These are phyloP conservation scores for Urophycis tenuis DNA, from an alignment of 2,797 vertebrate genomes.

Conservation along the genomic window DNA sequence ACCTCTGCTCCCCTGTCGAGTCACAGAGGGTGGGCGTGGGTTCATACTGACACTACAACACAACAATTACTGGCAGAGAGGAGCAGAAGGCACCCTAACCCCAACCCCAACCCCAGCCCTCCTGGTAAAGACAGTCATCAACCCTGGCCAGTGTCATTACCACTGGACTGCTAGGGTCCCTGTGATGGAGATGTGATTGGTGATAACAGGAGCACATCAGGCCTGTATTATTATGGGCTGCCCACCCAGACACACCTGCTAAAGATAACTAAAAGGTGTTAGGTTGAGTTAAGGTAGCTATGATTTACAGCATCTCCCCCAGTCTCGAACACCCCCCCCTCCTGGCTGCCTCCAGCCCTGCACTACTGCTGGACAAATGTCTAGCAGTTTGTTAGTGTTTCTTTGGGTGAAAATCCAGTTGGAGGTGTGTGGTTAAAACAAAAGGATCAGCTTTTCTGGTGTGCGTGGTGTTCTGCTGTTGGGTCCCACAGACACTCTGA, in stretches of 20 bases:
- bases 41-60: slow-evolving; percentile 1
- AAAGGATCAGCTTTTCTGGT: too few species aligned
- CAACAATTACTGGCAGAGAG: neutral
- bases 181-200: neutral
- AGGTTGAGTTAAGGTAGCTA: neutral
- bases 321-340: neutral
- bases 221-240: neutral
- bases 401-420: neutral
- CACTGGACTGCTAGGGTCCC: neutral
- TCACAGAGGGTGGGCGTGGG: neutral
- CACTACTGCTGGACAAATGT: neutral
- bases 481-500: neutral
- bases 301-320: neutral
- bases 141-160: neutral
- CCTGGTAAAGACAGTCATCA: slow-evolving; percentile 1
- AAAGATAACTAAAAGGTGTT: neutral
- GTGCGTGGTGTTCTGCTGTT: neutral
- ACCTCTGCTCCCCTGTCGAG: neutral
- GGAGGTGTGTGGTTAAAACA: neutral
- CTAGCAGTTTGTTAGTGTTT: neutral
- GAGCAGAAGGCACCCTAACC: slow-evolving; percentile 1
- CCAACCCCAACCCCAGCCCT: neutral
- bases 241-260: neutral
- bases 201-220: slow-evolving; percentile 6
- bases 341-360: neutral